Evolutionary conservation across 2,113 vertebrate genomes (phyloP), one percentile per base, ranked within the genome.

Genomic region (Ammodytes marinus): DNA sequence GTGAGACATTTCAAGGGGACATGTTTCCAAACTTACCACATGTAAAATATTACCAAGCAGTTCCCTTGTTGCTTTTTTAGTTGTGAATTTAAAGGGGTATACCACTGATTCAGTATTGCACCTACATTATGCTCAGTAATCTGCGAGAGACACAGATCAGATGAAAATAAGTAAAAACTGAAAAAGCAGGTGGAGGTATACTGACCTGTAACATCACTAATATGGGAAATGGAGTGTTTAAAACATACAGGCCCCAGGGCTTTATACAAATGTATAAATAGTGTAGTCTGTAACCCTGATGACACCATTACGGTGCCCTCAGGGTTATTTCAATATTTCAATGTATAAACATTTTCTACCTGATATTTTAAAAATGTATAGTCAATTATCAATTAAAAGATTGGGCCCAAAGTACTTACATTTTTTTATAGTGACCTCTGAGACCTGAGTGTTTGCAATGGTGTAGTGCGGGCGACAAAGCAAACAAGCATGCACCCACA

Each of bases 391-490:
- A 37, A 46, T 69, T n/a, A 3, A 54, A 52, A n/a, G 10, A 4
- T 13, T 13, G 12, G 6, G 14, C 1, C 2, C 1, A 3, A 35
- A 4, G 11, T 10, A 35, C 14, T 45, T 4, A 13, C 3, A 7
- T 7, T 39, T 4, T 53, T 49, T n/a, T 19, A 53, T 3, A 11
- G 8, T 53, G 14, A 68, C 27, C 2, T 47, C 11, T 79, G 43
- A 65, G 63, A 58, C 39, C 4, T 45, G 43, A 6, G 9, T 6
- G 47, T 82, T 14, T 17, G 5, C 49, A 43, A 52, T 17, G 52
- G 54, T 45, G 60, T 43, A 10, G 40, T 58, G 39, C 61, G 9
- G 69, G 77, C 75, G 63, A 37, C 2, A 14, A 49, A 65, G n/a
- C 57, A 73, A 10, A 64, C 55, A 69, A 45, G 12, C 54, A 77